phyloP scores from a whole-genome alignment of 2,888 invertebrate genomes.

The Oconnorella tubifera region DNA sequence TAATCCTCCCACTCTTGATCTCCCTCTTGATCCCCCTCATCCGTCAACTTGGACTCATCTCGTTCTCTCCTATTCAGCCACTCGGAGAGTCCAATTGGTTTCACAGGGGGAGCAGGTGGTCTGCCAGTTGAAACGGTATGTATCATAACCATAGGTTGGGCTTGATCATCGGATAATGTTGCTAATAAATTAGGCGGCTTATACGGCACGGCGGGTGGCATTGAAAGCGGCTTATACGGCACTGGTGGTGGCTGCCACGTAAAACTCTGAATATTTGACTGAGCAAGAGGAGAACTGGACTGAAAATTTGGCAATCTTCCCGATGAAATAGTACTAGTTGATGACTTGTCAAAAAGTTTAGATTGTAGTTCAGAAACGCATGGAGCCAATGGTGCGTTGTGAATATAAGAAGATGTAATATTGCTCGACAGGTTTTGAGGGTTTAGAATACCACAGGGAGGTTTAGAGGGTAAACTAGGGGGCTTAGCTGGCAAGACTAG shows the following conservation, averaged over 20 bases:
- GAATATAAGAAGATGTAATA: background rate
- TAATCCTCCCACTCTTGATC: conserved; percentile 17
- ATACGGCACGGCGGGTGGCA: background rate
- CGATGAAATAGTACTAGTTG: background rate
- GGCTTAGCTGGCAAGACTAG: background rate
- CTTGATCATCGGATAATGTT: background rate
- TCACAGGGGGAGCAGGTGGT: conserved; percentile 5
- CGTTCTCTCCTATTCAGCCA: no score
- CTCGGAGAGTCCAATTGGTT: conserved; percentile 9
- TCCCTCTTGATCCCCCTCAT: background rate
- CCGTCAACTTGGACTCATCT: background rate
- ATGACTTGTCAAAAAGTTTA: background rate
- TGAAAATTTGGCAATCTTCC: no score
- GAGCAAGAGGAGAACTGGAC: background rate
- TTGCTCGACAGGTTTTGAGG: background rate
- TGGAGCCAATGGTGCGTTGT: no score
- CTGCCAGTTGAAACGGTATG: background rate
- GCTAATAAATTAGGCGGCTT: background rate
- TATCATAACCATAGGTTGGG: background rate
- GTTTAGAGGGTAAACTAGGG: background rate
- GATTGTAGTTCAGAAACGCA: background rate
- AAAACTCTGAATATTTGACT: background rate
- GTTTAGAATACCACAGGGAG: no score
- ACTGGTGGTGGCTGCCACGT: no score
- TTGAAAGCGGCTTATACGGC: background rate